These are phyloP conservation scores for Meloidogyne exigua DNA, from an alignment of 1,140 invertebrate genomes.

Conservation along the genomic window DNA sequence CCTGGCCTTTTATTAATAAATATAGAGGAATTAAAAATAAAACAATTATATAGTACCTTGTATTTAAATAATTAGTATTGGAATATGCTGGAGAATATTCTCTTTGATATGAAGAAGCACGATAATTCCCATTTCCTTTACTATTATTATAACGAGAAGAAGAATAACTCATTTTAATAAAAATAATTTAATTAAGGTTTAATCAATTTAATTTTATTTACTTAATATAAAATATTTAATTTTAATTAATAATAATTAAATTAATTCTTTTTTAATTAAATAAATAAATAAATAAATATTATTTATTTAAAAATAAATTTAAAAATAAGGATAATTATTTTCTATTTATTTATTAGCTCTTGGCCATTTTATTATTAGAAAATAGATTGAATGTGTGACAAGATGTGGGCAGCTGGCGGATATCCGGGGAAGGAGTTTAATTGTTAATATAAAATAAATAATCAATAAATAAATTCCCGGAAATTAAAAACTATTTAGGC, in stretches of 20 bases:
- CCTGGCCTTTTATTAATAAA: not conserved
- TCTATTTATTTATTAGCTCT: no score
- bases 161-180: not conserved
- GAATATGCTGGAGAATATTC: not conserved
- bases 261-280: not conserved
- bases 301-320: no score
- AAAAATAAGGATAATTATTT: no score
- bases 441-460: no score
- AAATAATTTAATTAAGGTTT: no score
- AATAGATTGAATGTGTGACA: not conserved
- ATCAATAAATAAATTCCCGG: no score
- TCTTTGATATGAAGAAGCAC: conserved; percentile 4
- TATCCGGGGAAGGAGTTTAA: not conserved
- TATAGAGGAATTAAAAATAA: not conserved
- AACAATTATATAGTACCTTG: not conserved
- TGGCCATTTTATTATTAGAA: not conserved
- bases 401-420: not conserved
- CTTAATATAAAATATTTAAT: no score
- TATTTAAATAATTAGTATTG: not conserved
- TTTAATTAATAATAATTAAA: no score
- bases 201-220: no score
- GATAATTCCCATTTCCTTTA: not conserved
- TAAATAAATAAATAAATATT: no score
- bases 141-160: not conserved
- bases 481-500: no score